Evolutionary conservation across 2,888 invertebrate species (phyloP).

Genomic region (Thecophora atra): DNA sequence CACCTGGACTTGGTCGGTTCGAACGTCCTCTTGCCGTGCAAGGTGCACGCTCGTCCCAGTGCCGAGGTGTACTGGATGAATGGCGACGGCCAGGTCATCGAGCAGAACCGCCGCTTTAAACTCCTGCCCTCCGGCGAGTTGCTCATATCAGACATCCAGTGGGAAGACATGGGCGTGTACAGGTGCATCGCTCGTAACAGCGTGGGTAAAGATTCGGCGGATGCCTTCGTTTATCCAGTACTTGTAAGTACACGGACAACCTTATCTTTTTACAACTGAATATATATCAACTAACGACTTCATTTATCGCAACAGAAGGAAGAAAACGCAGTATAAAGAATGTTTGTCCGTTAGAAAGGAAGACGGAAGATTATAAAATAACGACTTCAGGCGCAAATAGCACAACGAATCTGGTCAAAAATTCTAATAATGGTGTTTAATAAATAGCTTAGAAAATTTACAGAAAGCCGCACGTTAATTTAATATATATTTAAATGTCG

Average conservation of each 20-base stretch:
- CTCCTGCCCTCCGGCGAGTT: constrained; percentile 80
- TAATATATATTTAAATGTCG: too few species aligned
- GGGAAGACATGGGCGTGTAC: constrained; percentile 85
- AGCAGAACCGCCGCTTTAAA: constrained; percentile 68
- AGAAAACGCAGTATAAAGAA: constrained; percentile 48
- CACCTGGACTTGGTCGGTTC: constrained; percentile 71
- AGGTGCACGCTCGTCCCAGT: constrained; percentile 71
- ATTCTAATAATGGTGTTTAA: too few species aligned
- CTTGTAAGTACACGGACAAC: constrained; percentile 56
- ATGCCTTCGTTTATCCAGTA: constrained; percentile 80
- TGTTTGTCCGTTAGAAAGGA: too few species aligned
- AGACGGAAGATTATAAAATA: too few species aligned
- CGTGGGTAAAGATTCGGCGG: constrained; percentile 71
- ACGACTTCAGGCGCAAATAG: too few species aligned
- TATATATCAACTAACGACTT: not conserved
- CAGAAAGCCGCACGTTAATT: too few species aligned
- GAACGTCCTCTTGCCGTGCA: constrained; percentile 76
- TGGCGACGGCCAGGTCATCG: constrained; percentile 69
- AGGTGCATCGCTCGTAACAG: constrained; percentile 78
- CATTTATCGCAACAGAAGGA: constrained; percentile 52
- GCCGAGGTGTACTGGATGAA: constrained; percentile 76
- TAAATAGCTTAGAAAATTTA: too few species aligned
- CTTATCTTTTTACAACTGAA: too few species aligned
- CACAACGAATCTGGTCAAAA: too few species aligned
- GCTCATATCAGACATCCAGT: constrained; percentile 75